These are phyloP conservation scores for Catocala fraxini DNA, from an alignment of 2,888 invertebrate genomes.

Conservation along the genomic window DNA sequence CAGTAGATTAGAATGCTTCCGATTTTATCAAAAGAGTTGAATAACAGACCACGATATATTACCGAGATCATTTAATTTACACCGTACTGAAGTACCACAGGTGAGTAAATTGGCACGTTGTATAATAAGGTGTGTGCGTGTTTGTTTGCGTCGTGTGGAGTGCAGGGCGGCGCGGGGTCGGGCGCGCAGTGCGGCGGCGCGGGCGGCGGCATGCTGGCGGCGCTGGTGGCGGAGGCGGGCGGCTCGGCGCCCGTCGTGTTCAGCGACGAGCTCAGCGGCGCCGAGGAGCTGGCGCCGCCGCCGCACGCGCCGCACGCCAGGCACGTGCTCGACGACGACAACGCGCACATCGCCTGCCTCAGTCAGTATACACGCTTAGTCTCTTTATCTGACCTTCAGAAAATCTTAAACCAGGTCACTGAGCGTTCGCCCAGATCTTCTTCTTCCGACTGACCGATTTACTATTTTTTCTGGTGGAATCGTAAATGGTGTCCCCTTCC, in stretches of 20 bases:
- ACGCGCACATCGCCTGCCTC: conserved; percentile 97
- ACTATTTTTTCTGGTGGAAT: no score
- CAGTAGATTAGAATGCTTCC: no score
- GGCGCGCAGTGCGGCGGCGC: conserved; percentile 71
- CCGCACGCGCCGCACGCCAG: conserved; percentile 88
- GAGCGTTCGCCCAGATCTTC: no score
- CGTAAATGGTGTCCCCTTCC: no score
- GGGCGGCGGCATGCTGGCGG: conserved; percentile 91
- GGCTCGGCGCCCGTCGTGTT: conserved; percentile 98
- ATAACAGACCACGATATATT: no score
- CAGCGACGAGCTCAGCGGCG: conserved; percentile 95
- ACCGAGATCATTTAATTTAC: no score
- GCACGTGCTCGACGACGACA: conserved; percentile 95
- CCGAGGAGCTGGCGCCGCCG: conserved; percentile 86
- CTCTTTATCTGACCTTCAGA: background rate
- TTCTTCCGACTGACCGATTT: no score
- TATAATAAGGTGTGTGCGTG: background rate
- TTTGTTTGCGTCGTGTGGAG: conserved; percentile 6
- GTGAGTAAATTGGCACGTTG: no score
- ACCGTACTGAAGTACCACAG: no score
- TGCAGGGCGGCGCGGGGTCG: conserved; percentile 33
- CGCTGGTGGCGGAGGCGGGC: conserved; percentile 96
- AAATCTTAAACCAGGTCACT: no score
- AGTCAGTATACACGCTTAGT: conserved; percentile 87
- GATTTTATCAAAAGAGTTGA: no score